Evolutionary conservation across 2,888 invertebrate genomes (phyloP).

Genomic region (Netelia fuscicornis): DNA sequence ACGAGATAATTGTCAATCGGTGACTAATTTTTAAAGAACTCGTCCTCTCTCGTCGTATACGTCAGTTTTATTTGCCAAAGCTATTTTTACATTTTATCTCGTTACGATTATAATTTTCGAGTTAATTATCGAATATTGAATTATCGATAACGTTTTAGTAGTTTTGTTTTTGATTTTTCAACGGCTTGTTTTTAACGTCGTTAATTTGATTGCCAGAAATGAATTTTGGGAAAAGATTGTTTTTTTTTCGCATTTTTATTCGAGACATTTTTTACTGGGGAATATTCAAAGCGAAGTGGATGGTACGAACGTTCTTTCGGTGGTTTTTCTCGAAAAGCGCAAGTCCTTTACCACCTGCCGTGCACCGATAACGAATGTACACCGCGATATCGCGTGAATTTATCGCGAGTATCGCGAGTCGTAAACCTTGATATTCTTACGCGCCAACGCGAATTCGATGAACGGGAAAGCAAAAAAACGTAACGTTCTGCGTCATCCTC

Average conservation of each 20-base stretch:
- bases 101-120: no score
- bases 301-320: neutral
- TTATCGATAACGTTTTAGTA: no score
- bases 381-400: slow-evolving; percentile 35
- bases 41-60: neutral
- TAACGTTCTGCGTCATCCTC: slow-evolving; percentile 42
- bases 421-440: neutral
- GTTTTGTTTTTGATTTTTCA: no score
- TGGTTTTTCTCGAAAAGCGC: neutral
- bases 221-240: no score
- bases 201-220: no score
- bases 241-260: no score
- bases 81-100: no score
- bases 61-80: no score
- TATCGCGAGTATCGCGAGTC: slow-evolving; percentile 35
- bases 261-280: no score
- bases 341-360: slow-evolving; percentile 31
- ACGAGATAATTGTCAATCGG: slow-evolving; percentile 5
- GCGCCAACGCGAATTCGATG: slow-evolving; percentile 6
- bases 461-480: slow-evolving; percentile 14
- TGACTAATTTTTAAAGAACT: neutral
- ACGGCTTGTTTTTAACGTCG: no score
- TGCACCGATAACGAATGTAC: slow-evolving; percentile 28
- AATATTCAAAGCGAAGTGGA: neutral
- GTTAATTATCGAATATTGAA: no score